phyloP scores from a whole-genome alignment of 2,113 vertebrate genomes.

The Microcebus ravelobensis region DNA sequence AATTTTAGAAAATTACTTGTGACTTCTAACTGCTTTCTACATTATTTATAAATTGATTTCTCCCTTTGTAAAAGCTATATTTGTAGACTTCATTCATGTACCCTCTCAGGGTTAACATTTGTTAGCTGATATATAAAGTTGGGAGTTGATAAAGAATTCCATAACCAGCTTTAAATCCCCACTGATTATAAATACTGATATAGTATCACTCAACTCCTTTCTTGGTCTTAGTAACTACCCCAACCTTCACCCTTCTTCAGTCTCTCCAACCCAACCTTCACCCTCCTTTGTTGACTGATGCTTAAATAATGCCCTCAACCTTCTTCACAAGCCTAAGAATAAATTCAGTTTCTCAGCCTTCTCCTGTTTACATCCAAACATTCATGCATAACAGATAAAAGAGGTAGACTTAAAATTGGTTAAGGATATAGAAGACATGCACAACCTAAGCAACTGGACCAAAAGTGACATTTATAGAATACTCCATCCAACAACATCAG shows the following conservation, averaged over 20 bases:
- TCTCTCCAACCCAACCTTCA: neutral
- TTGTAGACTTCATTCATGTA: neutral
- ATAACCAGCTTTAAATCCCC: neutral
- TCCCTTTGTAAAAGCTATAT: neutral
- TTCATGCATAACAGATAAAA: neutral
- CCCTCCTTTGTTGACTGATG: neutral
- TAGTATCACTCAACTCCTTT: neutral
- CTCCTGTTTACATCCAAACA: neutral
- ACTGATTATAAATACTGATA: constrained; percentile 2
- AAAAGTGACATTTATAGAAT: neutral
- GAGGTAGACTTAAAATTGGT: neutral
- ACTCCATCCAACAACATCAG: neutral
- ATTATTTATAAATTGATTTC: constrained; percentile 40
- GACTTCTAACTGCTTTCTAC: neutral
- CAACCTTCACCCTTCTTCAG: neutral
- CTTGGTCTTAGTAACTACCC: neutral
- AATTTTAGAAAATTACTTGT: constrained; percentile 35
- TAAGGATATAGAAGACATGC: neutral
- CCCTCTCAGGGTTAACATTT: neutral
- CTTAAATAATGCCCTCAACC: neutral
- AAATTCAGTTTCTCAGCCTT: neutral
- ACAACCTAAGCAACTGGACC: neutral
- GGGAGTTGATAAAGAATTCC: neutral
- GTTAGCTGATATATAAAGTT: neutral
- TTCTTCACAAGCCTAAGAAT: neutral